Conservation (phyloP, 2,797 vertebrate species). For the Protosalanx chinensis region DNA sequence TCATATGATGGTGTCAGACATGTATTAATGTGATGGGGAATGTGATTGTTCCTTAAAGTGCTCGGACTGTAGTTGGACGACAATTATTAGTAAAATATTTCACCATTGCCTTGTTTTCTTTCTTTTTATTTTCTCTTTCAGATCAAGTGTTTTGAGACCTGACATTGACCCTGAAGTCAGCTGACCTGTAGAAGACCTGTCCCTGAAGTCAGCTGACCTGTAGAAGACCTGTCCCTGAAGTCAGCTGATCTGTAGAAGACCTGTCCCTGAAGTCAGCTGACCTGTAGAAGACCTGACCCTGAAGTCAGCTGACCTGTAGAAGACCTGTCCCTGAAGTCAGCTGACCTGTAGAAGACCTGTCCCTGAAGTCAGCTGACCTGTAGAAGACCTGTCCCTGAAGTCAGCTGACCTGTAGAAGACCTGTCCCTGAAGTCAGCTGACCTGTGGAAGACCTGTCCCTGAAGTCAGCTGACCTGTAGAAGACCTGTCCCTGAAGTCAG, state of each 20-base stretch:
- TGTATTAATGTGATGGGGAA: background rate
- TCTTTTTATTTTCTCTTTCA: slow-evolving; percentile 44
- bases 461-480: too few species aligned
- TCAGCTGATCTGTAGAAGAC: slow-evolving; percentile 33
- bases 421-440: slow-evolving; percentile 20
- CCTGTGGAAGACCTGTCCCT: slow-evolving; percentile 25
- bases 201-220: too few species aligned
- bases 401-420: too few species aligned
- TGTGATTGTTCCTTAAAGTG: background rate
- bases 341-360: background rate
- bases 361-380: slow-evolving; percentile 22
- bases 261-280: too few species aligned
- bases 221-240: slow-evolving; percentile 5
- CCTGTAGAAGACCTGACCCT: background rate
- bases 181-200: slow-evolving; percentile 33
- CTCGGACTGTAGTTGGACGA: background rate
- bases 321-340: slow-evolving; percentile 4
- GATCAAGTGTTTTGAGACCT: slow-evolving; percentile 29
- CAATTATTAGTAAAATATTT: background rate
- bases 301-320: slow-evolving; percentile 29
- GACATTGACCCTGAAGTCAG: slow-evolving; percentile 22
- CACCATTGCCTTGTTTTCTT: slow-evolving; percentile 16
- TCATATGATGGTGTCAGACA: too few species aligned
- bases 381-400: slow-evolving; percentile 19
- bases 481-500: slow-evolving; percentile 13